Conservation (phyloP, 2,888 invertebrate species). For the Rhabditoides inermis region DNA sequence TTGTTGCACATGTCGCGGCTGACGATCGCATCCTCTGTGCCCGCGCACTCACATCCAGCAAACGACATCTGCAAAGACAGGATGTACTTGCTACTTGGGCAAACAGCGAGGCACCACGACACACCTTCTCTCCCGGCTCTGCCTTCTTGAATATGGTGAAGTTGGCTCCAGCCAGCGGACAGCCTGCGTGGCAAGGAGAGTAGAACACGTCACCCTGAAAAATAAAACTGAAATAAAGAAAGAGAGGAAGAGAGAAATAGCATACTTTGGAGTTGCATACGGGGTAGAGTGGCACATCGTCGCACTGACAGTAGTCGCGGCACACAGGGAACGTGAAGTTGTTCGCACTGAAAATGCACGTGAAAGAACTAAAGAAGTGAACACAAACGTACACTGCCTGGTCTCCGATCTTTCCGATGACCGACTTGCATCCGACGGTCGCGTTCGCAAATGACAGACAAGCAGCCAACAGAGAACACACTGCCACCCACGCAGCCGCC, state of each 20-base stretch:
- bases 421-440: constrained; percentile 46
- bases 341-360: constrained; percentile 11
- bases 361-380: too few relatives aligned
- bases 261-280: too few relatives aligned
- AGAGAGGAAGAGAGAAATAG: too few relatives aligned
- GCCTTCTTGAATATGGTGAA: constrained; percentile 28
- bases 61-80: constrained; percentile 12
- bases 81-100: too few relatives aligned
- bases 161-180: constrained; percentile 29
- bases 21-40: constrained; percentile 22
- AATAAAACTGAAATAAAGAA: too few relatives aligned
- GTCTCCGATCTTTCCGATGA: constrained; percentile 41
- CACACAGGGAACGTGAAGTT: constrained; percentile 43
- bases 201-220: constrained; percentile 47
- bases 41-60: constrained; percentile 36
- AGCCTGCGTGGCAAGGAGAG: constrained; percentile 53
- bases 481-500: constrained; percentile 41
- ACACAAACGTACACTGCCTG: too few relatives aligned
- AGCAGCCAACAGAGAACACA: constrained; percentile 43
- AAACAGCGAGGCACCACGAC: too few relatives aligned
- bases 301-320: constrained; percentile 51
- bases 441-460: constrained; percentile 41
- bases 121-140: too few relatives aligned
- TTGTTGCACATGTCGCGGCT: constrained; percentile 40
- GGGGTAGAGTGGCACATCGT: constrained; percentile 50